Conservation (phyloP, 64 coral and sea anemone genomes). For the Montipora capricornis region DNA sequence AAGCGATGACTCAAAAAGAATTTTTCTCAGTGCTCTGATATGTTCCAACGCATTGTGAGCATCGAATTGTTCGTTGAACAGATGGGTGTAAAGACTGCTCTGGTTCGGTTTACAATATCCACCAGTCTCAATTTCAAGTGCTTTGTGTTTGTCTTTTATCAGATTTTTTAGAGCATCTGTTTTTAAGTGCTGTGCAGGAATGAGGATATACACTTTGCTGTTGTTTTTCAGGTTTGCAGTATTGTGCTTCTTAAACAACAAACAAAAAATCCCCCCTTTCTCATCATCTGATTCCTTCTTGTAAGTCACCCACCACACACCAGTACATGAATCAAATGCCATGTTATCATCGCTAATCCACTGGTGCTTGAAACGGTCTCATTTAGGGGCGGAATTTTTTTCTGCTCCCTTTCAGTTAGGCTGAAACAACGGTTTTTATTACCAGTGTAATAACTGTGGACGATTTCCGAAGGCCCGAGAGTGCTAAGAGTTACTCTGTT, state of each 20-base stretch:
- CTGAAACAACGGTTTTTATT: slow-evolving; percentile 25
- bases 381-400: slow-evolving; percentile 9
- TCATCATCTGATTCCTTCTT: slow-evolving; percentile 14
- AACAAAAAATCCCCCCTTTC: slow-evolving; percentile 36
- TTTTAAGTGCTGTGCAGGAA: slow-evolving; percentile 17
- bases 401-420: background rate
- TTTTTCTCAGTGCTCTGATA: too few species aligned
- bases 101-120: too few species aligned
- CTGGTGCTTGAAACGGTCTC: too few species aligned
- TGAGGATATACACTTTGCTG: slow-evolving; percentile 15
- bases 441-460: slow-evolving; percentile 32
- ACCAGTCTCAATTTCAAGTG: too few species aligned
- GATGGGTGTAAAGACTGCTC: too few species aligned
- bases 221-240: slow-evolving; percentile 27
- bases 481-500: too few species aligned
- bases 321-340: slow-evolving; percentile 29
- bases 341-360: slow-evolving; percentile 31
- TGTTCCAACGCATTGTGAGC: too few species aligned
- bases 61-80: too few species aligned
- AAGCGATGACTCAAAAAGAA: too few species aligned
- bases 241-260: slow-evolving; percentile 46
- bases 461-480: background rate
- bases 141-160: too few species aligned
- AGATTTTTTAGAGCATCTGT: slow-evolving; percentile 11
- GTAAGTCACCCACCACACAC: slow-evolving; percentile 37